Evolutionary conservation across 2,113 vertebrate genomes (phyloP), one percentile per base, ranked within the genome.

Genomic region (Meles meles): DNA sequence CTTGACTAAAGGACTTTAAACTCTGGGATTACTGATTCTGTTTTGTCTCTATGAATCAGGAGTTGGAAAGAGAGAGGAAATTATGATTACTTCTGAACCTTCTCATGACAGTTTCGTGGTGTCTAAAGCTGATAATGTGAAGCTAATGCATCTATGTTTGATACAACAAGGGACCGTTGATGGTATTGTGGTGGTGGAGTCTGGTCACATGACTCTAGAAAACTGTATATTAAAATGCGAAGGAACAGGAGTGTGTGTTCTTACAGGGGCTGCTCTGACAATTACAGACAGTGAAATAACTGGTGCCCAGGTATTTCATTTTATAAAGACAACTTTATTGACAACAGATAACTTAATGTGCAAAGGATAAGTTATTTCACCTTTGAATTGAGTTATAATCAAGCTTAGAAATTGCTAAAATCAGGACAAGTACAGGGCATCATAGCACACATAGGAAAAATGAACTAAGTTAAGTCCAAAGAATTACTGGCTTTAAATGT

Each of bases 181-280:
- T n/a, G 98, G 97, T 29, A 98, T 98, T 3, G 5, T 98, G 91
- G 98, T 99, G n/a, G 98, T 98, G 9, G 98, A 98, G 93, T 97
- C 97, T 63, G 98, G 98, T 49, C 98, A 98, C 90, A 95, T 98
- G 98, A 97, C 97, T 89, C 87, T 98, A 89, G 98, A 98, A 77
- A 98, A 99, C 88, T 98, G 98, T 79, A 10, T 98, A 18, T 77
- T 98, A 76, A 98, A 98, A 79, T 98, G 98, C 91, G 98, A 98
- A 97, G 98, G 98, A 95, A 99, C 98, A 77, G 98, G 98, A 39
- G 18, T 98, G 72, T 98, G 97, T 90, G 98, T 97, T 12, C 98
- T 98, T n/a, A 97, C 98, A 3, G 98, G 98, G 47, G 98, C 98
- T 44, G 92, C 98, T 76, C 82, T 98, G 95, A 97, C 98, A 57